Evolutionary conservation across 1,140 invertebrate species (phyloP).

Genomic region (Streblospio benedicti): DNA sequence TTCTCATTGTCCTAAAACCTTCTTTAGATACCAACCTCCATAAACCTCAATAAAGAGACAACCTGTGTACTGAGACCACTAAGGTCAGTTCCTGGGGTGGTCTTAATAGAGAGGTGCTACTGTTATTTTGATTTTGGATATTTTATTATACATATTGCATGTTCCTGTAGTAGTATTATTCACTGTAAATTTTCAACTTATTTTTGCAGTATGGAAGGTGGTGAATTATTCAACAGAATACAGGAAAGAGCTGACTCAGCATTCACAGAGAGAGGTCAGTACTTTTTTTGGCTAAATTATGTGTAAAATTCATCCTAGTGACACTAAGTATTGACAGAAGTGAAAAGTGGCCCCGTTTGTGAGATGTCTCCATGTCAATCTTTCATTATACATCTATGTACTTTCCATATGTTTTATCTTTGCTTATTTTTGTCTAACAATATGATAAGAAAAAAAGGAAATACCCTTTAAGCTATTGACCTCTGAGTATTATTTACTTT

Average conservation of each 20-base stretch:
- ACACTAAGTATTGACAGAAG: neutral
- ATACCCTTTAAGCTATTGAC: too few relatives aligned
- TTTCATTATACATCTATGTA: neutral
- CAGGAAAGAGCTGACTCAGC: slow-evolving; percentile 85
- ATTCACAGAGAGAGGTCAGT: slow-evolving; percentile 83
- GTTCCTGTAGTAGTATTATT: neutral
- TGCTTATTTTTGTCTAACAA: too few relatives aligned
- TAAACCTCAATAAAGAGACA: too few relatives aligned
- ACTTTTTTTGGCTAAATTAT: neutral
- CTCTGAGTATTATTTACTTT: too few relatives aligned
- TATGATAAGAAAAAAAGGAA: too few relatives aligned
- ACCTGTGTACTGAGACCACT: too few relatives aligned
- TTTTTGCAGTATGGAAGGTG: slow-evolving; percentile 80
- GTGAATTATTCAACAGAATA: slow-evolving; percentile 91
- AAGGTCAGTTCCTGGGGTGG: neutral
- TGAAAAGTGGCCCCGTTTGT: neutral
- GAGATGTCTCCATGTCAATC: neutral
- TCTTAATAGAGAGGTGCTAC: neutral
- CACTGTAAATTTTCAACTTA: neutral
- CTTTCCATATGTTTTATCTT: too few relatives aligned
- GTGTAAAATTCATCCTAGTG: neutral
- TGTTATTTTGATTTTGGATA: neutral
- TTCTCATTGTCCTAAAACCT: neutral
- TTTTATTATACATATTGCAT: neutral
- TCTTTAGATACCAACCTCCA: too few relatives aligned